A percentile compares a stretch with the other conserved stretches of the same genome.
Conservation (phyloP, 1,140 invertebrate genomes). For the Drosophila tsacasi region DNA sequence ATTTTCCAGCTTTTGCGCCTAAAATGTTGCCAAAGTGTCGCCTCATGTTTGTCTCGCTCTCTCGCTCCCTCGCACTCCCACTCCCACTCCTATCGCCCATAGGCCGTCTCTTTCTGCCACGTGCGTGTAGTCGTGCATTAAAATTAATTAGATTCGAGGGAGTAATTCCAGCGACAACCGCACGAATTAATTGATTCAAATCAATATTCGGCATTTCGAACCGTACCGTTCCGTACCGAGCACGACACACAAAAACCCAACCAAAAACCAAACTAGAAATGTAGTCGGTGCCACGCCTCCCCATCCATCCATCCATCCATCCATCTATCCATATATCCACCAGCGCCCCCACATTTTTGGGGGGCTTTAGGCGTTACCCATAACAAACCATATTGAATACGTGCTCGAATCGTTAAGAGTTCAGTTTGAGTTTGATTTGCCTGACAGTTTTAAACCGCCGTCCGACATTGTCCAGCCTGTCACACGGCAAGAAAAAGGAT, state of each 20-base stretch:
- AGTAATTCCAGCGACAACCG: slow-evolving; percentile 84
- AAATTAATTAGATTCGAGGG: slow-evolving; percentile 85
- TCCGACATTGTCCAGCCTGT: slow-evolving; percentile 21
- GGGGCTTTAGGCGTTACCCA: slow-evolving; percentile 43
- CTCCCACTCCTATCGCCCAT: neutral
- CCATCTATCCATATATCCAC: no score
- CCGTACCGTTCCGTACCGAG: slow-evolving; percentile 35
- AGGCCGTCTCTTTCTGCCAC: slow-evolving; percentile 11
- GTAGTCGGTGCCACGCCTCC: slow-evolving; percentile 23
- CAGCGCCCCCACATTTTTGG: slow-evolving; percentile 4
- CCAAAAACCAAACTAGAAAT: slow-evolving; percentile 43
- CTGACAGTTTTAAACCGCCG: slow-evolving; percentile 59
- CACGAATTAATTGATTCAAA: slow-evolving; percentile 85
- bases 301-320: neutral
- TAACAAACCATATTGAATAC: slow-evolving; percentile 82
- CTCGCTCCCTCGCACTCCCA: neutral
- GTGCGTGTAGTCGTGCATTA: slow-evolving; percentile 81
- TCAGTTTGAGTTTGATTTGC: slow-evolving; percentile 79
- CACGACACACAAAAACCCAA: slow-evolving; percentile 32
- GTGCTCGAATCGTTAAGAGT: slow-evolving; percentile 77
- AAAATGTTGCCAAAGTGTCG: slow-evolving; percentile 81
- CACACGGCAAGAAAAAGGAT: neutral
- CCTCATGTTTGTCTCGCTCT: slow-evolving; percentile 41
- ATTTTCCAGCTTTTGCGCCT: slow-evolving; percentile 73
- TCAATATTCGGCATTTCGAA: slow-evolving; percentile 84